Evolutionary conservation across 2,888 invertebrate species (phyloP), one percentile per base, ranked within the genome.

Genomic region (Chloroclysta siterata): DNA sequence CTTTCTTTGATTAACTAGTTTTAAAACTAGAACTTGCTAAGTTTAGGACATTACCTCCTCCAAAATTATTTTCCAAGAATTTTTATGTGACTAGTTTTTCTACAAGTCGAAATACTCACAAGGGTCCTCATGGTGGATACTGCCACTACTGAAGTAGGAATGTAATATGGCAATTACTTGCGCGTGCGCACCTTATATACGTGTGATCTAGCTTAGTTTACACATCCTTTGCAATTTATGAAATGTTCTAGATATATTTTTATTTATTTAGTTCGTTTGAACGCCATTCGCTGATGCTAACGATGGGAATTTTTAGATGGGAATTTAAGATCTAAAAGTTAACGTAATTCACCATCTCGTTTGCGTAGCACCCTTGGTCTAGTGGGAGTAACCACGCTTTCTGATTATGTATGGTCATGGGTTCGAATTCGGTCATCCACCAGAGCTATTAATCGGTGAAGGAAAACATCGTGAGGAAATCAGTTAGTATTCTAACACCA

Each of bases 181-280:
- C 71, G 74, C 60, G 29, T 47, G 67, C 73, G 71, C 80, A 80
- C 83, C 87, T 90, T 91, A 78, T 90, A 90, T 90, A 90, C 87
- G 60, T 64, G 69, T 57, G 71, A 71, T 71, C 65, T 68, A 74
- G 65, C 51, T 28, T 11, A 59, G 58, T 54, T 53, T n/a, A 66
- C 60, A 74, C 77, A 81, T 82, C 79, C 78, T 76, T 77, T 73
- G 73, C 72, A 48, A 66, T 65, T 53, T 66, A 29, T 57, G 44
- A 8, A 39, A 48, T 33, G 46, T 46, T 29, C 33, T n/a, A 17
- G 50, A 61, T 51, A 33, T 50, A 50, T 48, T 60, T 51, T 44
- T 44, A 33, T 36, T 36, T 13, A 22, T 39, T 36, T 55, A 17
- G 3, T 17, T 51, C 33, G 10, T 44, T 22, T 22, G 22, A 22